These are phyloP conservation scores for Oscheius sp. DNA, from an alignment of 2,888 invertebrate species.

Conservation along the genomic window DNA sequence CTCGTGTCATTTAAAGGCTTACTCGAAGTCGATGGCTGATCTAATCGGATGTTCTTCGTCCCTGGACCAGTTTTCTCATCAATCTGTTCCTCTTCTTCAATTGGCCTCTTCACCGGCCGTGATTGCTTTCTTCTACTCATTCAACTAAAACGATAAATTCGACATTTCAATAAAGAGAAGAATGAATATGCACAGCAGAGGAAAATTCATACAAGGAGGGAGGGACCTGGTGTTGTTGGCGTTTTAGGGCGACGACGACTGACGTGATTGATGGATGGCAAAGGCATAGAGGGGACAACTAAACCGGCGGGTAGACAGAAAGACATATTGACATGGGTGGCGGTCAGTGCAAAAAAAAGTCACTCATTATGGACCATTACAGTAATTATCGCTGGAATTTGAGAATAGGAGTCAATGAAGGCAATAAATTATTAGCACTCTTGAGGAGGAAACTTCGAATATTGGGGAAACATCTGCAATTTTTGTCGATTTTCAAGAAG, in stretches of 20 bases:
- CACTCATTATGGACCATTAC: background rate
- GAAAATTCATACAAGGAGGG: background rate
- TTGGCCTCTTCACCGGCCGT: background rate
- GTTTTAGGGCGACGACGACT: conserved; percentile 13
- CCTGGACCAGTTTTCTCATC: background rate
- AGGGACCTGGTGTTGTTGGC: conserved; percentile 6
- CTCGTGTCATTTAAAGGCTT: background rate
- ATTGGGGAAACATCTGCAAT: too few species aligned
- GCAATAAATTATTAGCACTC: too few species aligned
- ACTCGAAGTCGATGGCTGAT: conserved; percentile 18
- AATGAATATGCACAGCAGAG: background rate
- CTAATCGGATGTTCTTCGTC: conserved; percentile 1
- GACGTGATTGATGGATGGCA: conserved; percentile 26
- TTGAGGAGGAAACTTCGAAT: too few species aligned
- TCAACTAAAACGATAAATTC: background rate
- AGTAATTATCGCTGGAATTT: too few species aligned
- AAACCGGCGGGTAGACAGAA: conserved; percentile 8
- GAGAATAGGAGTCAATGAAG: too few species aligned
- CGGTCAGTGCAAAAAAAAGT: background rate
- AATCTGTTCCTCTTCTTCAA: background rate
- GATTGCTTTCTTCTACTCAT: conserved; percentile 30
- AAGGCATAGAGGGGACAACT: conserved; percentile 3
- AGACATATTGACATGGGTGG: background rate
- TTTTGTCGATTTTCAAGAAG: too few species aligned
- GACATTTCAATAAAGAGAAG: background rate